These are phyloP conservation scores for Galeopterus variegatus DNA, from an alignment of 2,113 vertebrate genomes.

Conservation along the genomic window DNA sequence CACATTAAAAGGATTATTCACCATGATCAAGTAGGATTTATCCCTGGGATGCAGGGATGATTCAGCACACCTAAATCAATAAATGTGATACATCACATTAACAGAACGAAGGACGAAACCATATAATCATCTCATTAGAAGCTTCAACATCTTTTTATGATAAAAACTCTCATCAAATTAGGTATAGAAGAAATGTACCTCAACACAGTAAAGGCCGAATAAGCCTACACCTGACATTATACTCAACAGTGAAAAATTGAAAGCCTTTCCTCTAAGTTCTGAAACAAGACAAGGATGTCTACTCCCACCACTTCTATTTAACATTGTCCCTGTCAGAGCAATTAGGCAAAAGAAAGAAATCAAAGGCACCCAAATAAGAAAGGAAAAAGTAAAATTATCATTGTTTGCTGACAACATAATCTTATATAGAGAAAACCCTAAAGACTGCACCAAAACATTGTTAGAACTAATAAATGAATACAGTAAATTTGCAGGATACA, in stretches of 20 bases:
- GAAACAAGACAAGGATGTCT: not conserved
- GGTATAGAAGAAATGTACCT: not conserved
- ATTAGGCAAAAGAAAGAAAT: not conserved
- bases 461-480: not conserved
- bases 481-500: not conserved
- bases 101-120: not conserved
- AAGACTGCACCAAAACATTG: not conserved
- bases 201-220: not conserved
- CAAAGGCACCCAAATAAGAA: not conserved
- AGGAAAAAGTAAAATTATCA: not conserved
- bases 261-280: not conserved
- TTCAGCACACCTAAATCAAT: not conserved
- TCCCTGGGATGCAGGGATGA: not conserved
- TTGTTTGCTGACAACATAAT: not conserved
- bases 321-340: not conserved
- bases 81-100: not conserved
- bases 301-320: not conserved
- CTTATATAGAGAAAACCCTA: not conserved
- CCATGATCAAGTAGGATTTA: not conserved
- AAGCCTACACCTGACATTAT: not conserved
- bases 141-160: not conserved
- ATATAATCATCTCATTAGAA: not conserved
- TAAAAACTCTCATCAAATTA: not conserved
- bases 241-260: not conserved
- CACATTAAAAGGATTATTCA: not conserved